Evolutionary conservation across 2,888 invertebrate species (phyloP).

Genomic region (Axea sp.): DNA sequence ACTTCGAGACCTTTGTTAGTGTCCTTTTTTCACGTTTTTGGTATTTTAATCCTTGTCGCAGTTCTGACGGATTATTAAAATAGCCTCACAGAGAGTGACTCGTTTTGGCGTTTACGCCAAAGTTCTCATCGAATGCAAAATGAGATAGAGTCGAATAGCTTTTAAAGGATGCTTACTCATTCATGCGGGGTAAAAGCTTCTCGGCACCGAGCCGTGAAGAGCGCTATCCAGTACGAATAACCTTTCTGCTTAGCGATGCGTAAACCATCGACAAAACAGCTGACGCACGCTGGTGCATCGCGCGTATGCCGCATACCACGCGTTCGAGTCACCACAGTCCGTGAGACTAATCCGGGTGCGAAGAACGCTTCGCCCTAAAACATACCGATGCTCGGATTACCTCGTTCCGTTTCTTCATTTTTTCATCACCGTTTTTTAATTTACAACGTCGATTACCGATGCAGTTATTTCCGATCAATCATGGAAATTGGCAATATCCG

Average conservation of each 20-base stretch:
- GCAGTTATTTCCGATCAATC: too few relatives aligned
- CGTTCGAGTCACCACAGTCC: slow-evolving; percentile 44
- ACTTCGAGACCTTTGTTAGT: too few relatives aligned
- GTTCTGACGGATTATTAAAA: slow-evolving; percentile 22
- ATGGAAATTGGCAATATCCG: too few relatives aligned
- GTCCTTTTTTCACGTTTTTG: too few relatives aligned
- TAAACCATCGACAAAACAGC: slow-evolving; percentile 61
- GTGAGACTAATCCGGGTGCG: slow-evolving; percentile 23
- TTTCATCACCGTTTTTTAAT: too few relatives aligned
- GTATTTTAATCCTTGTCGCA: slow-evolving; percentile 11
- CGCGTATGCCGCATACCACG: slow-evolving; percentile 49
- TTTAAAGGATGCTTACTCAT: slow-evolving; percentile 52
- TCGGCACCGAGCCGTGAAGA: slow-evolving; percentile 45
- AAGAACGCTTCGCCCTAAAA: slow-evolving; percentile 2
- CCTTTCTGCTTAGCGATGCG: slow-evolving; percentile 61
- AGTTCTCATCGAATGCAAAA: slow-evolving; percentile 58
- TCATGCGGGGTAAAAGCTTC: slow-evolving; percentile 57
- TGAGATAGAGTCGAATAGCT: slow-evolving; percentile 43
- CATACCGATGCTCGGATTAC: background rate
- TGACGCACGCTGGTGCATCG: slow-evolving; percentile 56
- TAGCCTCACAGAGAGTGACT: background rate
- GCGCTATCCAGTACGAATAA: slow-evolving; percentile 54
- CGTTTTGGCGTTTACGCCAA: slow-evolving; percentile 26
- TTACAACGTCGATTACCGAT: too few relatives aligned
- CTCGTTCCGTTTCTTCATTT: background rate